phyloP scores from a whole-genome alignment of 2,888 invertebrate genomes.

The Melinaea menophilus region DNA sequence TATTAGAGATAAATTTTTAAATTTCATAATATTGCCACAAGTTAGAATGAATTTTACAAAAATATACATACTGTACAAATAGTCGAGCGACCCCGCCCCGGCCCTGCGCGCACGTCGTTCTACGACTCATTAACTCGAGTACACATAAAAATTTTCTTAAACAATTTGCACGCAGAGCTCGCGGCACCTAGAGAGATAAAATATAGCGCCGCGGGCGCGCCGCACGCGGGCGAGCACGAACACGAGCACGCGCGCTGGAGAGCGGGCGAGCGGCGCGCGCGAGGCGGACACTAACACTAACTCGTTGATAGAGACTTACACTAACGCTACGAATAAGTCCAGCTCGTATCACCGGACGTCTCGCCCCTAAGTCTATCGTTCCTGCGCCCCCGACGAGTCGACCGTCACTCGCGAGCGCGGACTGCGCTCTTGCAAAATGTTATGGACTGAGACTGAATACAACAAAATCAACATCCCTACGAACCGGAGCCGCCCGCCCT shows the following conservation, averaged over 20 bases:
- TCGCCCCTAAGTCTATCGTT: constrained; percentile 16
- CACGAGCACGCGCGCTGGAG: constrained; percentile 13
- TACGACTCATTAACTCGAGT: constrained; percentile 15
- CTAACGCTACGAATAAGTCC: constrained; percentile 29
- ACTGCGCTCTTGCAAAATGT: constrained; percentile 1
- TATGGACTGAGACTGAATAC: constrained; percentile 4
- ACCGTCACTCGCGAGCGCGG: constrained; percentile 3
- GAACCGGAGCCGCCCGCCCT: too few relatives aligned
- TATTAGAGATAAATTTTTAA: constrained; percentile 67
- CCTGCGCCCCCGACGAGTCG: constrained; percentile 1
- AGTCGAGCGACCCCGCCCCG: constrained; percentile 53
- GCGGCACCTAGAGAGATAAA: constrained; percentile 18
- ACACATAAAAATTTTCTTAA: constrained; percentile 10
- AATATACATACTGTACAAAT: constrained; percentile 76
- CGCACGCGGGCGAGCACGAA: constrained; percentile 13
- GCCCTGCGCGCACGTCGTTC: constrained; percentile 22
- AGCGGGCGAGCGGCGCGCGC: constrained; percentile 20
- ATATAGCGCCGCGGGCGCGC: constrained; percentile 17
- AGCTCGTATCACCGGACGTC: constrained; percentile 9
- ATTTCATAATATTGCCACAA: constrained; percentile 73
- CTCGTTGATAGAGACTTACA: constrained; percentile 73
- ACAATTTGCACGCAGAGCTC: constrained; percentile 9
- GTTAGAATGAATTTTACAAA: constrained; percentile 74
- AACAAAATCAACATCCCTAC: constrained; percentile 1
- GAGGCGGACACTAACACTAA: constrained; percentile 56